A percentile compares a stretch with the other conserved stretches of the same genome.
phyloP scores from a whole-genome alignment of 2,888 invertebrate species.

The Cerastis leucographa region DNA sequence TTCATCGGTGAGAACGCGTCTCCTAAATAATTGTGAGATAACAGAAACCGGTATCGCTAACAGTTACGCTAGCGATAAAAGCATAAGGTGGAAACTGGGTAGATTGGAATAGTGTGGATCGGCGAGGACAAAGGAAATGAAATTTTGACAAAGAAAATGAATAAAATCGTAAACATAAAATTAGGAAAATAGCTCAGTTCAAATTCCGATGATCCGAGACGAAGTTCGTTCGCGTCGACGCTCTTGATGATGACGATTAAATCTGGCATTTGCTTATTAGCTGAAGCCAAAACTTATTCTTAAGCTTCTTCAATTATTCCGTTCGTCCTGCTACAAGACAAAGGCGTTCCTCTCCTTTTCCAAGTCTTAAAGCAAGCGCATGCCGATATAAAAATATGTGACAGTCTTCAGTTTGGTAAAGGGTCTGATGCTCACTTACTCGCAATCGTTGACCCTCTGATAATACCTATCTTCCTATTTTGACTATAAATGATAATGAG shows the following conservation, averaged over 20 bases:
- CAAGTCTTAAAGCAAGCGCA: no score
- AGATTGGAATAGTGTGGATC: slow-evolving; percentile 67
- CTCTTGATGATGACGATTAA: not conserved
- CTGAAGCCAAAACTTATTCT: not conserved
- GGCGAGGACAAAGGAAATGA: not conserved
- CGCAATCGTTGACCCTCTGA: not conserved
- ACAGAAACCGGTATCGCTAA: slow-evolving; percentile 81
- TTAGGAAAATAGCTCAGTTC: not conserved
- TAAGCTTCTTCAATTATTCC: not conserved
- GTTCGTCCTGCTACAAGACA: not conserved
- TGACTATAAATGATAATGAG: no score
- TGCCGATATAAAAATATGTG: not conserved
- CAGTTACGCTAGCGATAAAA: slow-evolving; percentile 87
- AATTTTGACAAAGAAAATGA: no score
- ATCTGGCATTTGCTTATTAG: not conserved
- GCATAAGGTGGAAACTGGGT: slow-evolving; percentile 83
- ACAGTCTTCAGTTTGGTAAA: not conserved
- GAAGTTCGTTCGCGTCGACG: not conserved
- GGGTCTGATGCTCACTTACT: not conserved
- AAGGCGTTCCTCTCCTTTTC: not conserved
- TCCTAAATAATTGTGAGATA: slow-evolving; percentile 87
- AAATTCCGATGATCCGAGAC: not conserved
- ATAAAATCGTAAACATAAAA: not conserved
- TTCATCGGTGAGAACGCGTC: slow-evolving; percentile 80
- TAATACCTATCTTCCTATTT: not conserved